Conservation (phyloP, 2,113 vertebrate genomes). For the Emydocephalus ijimae region DNA sequence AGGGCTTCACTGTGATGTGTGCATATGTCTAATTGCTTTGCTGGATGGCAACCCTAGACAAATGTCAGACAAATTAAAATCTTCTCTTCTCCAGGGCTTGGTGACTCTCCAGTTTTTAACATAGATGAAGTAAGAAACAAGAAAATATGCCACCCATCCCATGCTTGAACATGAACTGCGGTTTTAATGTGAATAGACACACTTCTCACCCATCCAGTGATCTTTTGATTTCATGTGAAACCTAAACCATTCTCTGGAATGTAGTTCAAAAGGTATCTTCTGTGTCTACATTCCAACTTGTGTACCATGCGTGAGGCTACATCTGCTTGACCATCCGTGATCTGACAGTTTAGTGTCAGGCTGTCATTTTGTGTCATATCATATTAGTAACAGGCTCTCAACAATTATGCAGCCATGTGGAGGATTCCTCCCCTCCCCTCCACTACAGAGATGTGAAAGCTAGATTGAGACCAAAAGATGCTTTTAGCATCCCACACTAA, state of each 20-base stretch:
- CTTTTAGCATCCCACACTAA: conserved; percentile 23
- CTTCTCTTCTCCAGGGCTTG: background rate
- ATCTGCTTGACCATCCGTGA: conserved; percentile 61
- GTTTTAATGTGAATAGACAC: background rate
- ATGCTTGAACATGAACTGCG: conserved; percentile 4
- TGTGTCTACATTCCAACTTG: conserved; percentile 27
- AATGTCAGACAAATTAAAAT: conserved; percentile 22
- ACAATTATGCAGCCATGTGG: conserved; percentile 48
- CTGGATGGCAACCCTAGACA: background rate
- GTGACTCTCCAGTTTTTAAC: background rate
- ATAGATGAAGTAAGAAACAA: background rate
- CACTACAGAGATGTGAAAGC: conserved; percentile 34
- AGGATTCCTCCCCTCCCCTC: conserved; percentile 28
- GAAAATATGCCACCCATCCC: background rate
- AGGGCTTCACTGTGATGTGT: conserved; percentile 1
- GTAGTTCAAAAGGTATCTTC: conserved; percentile 37
- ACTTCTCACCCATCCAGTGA: background rate
- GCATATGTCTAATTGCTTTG: conserved; percentile 17
- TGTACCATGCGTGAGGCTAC: conserved; percentile 42
- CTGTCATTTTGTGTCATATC: conserved; percentile 49
- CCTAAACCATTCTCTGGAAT: conserved; percentile 47
- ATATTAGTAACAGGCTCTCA: conserved; percentile 42
- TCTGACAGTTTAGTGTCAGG: conserved; percentile 54
- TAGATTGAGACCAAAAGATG: conserved; percentile 5
- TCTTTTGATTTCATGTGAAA: conserved; percentile 38